A percentile compares a stretch with the other conserved stretches of the same genome.
Conservation (phyloP, 2,113 vertebrate species). For the Salvator merianae region DNA sequence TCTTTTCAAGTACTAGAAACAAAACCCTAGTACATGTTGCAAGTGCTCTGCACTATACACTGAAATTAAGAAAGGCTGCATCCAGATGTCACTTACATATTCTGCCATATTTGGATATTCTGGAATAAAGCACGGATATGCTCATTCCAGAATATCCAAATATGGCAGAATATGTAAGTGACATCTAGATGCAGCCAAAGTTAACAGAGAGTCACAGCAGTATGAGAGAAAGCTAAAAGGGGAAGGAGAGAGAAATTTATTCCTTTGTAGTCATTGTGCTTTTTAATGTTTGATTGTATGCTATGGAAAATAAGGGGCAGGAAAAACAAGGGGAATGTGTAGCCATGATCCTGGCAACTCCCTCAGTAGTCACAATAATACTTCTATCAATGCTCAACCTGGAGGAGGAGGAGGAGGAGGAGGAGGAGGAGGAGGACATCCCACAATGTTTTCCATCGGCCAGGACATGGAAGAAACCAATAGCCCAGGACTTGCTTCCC, state of each 20-base stretch:
- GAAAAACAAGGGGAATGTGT: not conserved
- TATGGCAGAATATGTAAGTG: too few species aligned
- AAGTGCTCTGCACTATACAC: not conserved
- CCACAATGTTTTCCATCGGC: not conserved
- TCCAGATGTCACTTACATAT: too few species aligned
- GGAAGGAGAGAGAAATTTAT: not conserved
- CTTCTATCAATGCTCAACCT: not conserved
- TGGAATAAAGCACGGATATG: too few species aligned
- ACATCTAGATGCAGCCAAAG: too few species aligned
- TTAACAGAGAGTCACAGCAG: not conserved
- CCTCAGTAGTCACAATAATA: not conserved
- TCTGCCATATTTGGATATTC: too few species aligned
- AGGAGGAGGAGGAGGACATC: not conserved
- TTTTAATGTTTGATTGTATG: not conserved
- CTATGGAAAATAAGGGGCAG: not conserved
- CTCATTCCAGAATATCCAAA: too few species aligned
- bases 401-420: too few species aligned
- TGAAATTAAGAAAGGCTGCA: not conserved
- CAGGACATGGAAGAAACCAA: not conserved
- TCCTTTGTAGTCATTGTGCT: too few species aligned
- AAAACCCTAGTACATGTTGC: not conserved
- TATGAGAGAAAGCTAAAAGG: not conserved
- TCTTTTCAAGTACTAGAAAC: not conserved
- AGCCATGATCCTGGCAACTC: not conserved
- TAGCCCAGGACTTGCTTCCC: not conserved